Percentiles rank a stretch among this genome's conserved stretches.
These are phyloP conservation scores for Dysmachus trigonus DNA, from an alignment of 2,888 invertebrate species.

Conservation along the genomic window DNA sequence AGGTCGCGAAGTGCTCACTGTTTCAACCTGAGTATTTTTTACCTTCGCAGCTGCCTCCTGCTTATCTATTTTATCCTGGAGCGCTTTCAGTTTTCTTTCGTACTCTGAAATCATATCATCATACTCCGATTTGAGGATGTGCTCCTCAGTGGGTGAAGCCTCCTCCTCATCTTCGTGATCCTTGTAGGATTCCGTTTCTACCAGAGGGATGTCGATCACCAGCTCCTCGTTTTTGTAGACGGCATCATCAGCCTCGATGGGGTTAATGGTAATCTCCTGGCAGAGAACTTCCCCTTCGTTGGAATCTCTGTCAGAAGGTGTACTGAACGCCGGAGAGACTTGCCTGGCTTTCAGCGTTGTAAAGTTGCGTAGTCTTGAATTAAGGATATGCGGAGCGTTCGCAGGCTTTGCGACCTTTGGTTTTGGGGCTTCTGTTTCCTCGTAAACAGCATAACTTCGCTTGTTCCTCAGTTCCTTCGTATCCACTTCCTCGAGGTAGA, in stretches of 20 bases:
- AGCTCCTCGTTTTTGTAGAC: background rate
- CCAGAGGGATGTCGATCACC: background rate
- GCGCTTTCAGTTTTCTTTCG: background rate
- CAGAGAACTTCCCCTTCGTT: background rate
- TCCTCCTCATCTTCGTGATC: background rate
- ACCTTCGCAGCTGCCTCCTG: background rate
- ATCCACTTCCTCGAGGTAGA: background rate
- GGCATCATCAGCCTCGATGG: background rate
- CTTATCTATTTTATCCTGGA: constrained; percentile 21
- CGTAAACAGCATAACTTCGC: background rate
- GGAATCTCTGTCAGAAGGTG: background rate
- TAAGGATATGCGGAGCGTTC: background rate
- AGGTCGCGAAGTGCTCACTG: constrained; percentile 49
- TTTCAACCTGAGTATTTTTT: constrained; percentile 34
- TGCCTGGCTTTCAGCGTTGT: background rate
- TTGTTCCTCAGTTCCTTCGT: background rate
- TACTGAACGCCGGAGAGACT: background rate
- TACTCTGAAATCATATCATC: background rate
- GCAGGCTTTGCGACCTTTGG: background rate
- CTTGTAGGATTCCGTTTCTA: background rate
- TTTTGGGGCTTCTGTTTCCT: background rate
- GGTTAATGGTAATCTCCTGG: background rate
- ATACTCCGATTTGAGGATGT: background rate
- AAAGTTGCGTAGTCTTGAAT: background rate
- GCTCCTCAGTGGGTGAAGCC: background rate